Evolutionary conservation across 2,113 vertebrate species (phyloP), one percentile per base, ranked within the genome.

Genomic region (Calidris pygmaea): DNA sequence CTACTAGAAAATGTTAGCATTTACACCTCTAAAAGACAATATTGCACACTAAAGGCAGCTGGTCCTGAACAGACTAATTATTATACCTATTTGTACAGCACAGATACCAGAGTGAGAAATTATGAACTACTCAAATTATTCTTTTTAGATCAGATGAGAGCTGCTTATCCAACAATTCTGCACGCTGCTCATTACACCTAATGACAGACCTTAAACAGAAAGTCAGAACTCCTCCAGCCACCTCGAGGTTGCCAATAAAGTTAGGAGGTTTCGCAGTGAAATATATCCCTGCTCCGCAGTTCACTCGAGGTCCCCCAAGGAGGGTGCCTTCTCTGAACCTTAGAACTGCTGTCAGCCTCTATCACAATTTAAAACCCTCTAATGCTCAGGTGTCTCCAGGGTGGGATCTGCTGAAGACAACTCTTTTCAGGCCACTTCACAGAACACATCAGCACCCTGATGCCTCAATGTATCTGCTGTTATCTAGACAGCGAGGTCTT

Each of bases 281-380:
- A 59, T 0, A 47, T 0, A 39, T 0, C 24, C 41, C 41, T 27
- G 77, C 48, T 58, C 20, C 24, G 10, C 21, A 23, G 47, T 1
- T 47, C 35, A 14, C 23, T 1, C 4, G 20, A 55, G n/a, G n/a
- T 9, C 8, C 53, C 43, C 73, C 14, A 6, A 9, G 48, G 26
- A 50, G 39, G 24, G 10, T 6, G 20, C 6, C 45, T 82, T 12
- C 59, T 13, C 67, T 20, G 21, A 34, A 35, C 39, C 56, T 52
- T 1, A 18, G 52, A 62, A 21, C 5, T 22, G 26, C 1, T 27
- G 7, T 9, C 2, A 4, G 41, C 20, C 24, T 53, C 60, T 45
- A 1, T 8, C 47, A 16, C 0, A 10, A 29, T 10, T 66, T 20
- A 10, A 4, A 41, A 7, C 13, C 58, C 26, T 12, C 55, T 10